Conservation (phyloP, 2,797 vertebrate species). For the Rhabdophis nuchalis region DNA sequence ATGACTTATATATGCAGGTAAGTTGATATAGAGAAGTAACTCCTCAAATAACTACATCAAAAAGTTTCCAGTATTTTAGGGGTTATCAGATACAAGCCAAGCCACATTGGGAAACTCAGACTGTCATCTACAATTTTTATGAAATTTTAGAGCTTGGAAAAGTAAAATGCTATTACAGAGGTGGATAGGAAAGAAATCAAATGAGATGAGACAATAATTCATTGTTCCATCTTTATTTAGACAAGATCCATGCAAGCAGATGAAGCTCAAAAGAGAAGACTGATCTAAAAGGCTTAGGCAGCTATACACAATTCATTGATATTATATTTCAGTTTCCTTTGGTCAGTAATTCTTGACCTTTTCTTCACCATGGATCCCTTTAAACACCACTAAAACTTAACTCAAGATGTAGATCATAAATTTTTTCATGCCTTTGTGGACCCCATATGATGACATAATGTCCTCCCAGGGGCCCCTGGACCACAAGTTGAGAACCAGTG, state of each 20-base stretch:
- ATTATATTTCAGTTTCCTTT: background rate
- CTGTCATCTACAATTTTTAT: background rate
- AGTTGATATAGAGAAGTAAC: background rate
- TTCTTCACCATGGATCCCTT: background rate
- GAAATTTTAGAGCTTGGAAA: background rate
- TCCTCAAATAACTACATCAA: background rate
- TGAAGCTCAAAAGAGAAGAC: background rate
- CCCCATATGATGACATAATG: background rate
- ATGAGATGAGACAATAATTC: background rate
- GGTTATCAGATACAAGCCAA: background rate
- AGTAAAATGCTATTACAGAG: background rate
- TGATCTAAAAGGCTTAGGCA: background rate
- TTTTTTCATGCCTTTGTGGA: background rate
- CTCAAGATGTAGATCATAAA: background rate
- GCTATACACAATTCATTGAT: background rate
- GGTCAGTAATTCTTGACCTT: background rate
- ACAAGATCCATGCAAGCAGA: background rate
- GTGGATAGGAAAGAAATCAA: background rate
- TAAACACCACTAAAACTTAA: background rate
- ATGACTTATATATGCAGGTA: background rate
- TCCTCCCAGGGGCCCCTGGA: rapidly evolving
- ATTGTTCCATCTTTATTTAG: background rate
- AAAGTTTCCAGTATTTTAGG: background rate
- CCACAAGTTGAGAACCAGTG: background rate
- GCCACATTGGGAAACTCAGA: background rate